A percentile compares a stretch with the other conserved stretches of the same genome.
phyloP scores from a whole-genome alignment of 2,888 invertebrate species.

The Eucera pruinosa region DNA sequence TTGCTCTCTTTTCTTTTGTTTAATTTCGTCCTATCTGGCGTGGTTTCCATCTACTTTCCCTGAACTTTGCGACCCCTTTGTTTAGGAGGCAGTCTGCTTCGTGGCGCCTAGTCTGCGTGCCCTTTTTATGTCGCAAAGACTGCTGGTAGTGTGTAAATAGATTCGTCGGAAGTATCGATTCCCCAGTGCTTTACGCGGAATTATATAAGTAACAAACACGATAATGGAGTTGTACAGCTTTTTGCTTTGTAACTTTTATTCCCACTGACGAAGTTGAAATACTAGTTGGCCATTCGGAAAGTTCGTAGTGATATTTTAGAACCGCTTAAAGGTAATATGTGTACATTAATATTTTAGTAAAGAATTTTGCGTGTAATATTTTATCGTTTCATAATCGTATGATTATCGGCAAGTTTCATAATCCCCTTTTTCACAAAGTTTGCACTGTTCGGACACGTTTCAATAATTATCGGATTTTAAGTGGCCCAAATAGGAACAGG shows the following conservation, averaged over 20 bases:
- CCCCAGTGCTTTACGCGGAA: neutral
- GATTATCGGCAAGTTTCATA: too few relatives aligned
- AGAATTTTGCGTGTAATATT: too few relatives aligned
- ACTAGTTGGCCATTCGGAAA: too few relatives aligned
- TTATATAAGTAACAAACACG: neutral
- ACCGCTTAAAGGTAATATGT: too few relatives aligned
- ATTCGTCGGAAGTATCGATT: slow-evolving; percentile 16
- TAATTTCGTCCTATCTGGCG: slow-evolving; percentile 40
- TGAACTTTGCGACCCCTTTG: slow-evolving; percentile 49
- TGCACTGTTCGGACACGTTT: too few relatives aligned
- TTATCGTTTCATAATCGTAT: too few relatives aligned
- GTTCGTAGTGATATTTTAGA: too few relatives aligned
- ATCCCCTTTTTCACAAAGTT: too few relatives aligned
- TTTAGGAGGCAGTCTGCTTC: slow-evolving; percentile 30
- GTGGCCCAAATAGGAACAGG: too few relatives aligned
- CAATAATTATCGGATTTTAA: too few relatives aligned
- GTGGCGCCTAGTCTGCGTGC: slow-evolving; percentile 19
- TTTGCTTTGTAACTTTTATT: neutral
- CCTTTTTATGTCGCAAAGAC: neutral
- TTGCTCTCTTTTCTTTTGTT: slow-evolving; percentile 48
- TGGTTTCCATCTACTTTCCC: slow-evolving; percentile 26
- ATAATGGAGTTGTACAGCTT: neutral
- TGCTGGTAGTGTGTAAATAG: neutral
- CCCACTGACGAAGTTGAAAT: too few relatives aligned
- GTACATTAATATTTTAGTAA: too few relatives aligned